These are phyloP conservation scores for Rhinolophus ferrumequinum DNA, from an alignment of 2,113 vertebrate genomes.

Conservation along the genomic window DNA sequence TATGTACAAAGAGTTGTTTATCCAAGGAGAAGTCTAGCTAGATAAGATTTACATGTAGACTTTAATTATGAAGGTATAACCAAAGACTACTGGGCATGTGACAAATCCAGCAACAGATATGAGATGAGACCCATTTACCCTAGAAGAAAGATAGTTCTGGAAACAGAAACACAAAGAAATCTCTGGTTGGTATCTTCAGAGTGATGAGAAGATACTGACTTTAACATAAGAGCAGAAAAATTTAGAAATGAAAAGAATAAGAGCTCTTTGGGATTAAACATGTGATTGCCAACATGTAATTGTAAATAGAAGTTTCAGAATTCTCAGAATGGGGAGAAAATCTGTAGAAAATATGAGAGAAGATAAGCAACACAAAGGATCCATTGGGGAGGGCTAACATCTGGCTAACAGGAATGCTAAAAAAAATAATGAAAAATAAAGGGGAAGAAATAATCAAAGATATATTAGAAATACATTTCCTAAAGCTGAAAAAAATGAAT, in stretches of 20 bases:
- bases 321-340: constrained; percentile 24
- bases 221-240: constrained; percentile 23
- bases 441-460: constrained; percentile 12
- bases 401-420: background rate
- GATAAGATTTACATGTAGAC: background rate
- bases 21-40: background rate
- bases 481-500: background rate
- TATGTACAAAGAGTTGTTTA: background rate
- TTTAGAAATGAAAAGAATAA: background rate
- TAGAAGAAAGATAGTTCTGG: constrained; percentile 3
- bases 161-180: constrained; percentile 1
- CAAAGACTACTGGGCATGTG: background rate
- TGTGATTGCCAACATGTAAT: background rate
- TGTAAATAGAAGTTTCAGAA: constrained; percentile 49
- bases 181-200: background rate
- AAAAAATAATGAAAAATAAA: constrained; percentile 58
- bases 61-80: constrained; percentile 3
- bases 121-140: background rate
- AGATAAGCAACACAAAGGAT: background rate
- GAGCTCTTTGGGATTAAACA: background rate
- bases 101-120: background rate
- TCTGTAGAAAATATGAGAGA: background rate
- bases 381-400: background rate
- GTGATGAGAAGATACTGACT: background rate
- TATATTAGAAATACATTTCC: background rate